Evolutionary conservation across 2,797 vertebrate species (phyloP).

Genomic region (Enteromius paludinosus): DNA sequence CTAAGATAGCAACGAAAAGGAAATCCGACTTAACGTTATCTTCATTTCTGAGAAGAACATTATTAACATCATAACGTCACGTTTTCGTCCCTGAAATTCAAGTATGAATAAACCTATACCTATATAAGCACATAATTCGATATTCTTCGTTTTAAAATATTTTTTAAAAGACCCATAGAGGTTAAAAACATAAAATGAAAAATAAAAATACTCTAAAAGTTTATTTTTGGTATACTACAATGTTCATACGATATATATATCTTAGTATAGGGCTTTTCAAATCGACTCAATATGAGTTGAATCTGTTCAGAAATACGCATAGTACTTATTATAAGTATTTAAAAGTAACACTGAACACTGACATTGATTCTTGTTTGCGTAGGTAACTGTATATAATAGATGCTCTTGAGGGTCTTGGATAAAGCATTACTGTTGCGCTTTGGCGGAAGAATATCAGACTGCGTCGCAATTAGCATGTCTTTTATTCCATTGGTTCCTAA

Average conservation of each 20-base stretch:
- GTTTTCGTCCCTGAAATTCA: background rate
- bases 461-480: conserved; percentile 52
- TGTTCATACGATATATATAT: background rate
- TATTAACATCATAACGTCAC: background rate
- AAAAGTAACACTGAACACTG: background rate
- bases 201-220: background rate
- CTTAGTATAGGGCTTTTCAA: too few relatives aligned
- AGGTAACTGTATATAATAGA: background rate
- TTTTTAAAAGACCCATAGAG: background rate
- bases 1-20: background rate
- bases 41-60: background rate
- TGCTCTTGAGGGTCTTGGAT: background rate
- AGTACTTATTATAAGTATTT: background rate
- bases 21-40: background rate
- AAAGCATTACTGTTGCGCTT: background rate
- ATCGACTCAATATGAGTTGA: too few relatives aligned
- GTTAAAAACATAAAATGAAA: background rate
- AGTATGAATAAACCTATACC: background rate
- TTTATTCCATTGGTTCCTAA: conserved; percentile 69
- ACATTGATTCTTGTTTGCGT: background rate
- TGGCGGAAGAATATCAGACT: conserved; percentile 69
- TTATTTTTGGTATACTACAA: background rate
- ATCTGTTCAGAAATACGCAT: background rate
- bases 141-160: background rate
- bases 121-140: background rate